Base-by-base conservation (phyloP, 2,113 vertebrate genomes). In the Oncorhynchus mykiss region DNA sequence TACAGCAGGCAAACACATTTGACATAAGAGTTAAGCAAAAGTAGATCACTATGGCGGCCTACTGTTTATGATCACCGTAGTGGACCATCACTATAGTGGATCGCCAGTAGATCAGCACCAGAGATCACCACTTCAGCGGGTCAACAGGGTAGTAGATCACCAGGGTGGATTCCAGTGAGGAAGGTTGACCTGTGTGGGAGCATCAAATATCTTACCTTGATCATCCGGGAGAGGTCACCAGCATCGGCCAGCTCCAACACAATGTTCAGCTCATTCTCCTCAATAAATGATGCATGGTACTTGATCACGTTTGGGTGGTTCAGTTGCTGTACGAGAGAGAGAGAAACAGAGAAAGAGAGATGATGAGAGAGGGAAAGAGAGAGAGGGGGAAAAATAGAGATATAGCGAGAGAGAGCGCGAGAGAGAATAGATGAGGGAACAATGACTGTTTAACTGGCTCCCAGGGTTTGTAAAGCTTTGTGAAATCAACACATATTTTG, bases 241-340 rank as follows among this genome's bases (percentile, higher is more conserved):
- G 97, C 97, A 90, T 99, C 98, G 5, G 97, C 97, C 82, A 99
- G 93, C 88, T 99, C 97, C 94, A 99, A 91, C 68, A 99, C 97
- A 88, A 99, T 99, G 91, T 98, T 99, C 80, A 99, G 93, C 80
- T 99, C 97, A 76, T 99, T 98, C 84, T 99, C 97, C 91, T 99
- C 97, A 85, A 99, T 99, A 91, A 99, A 99, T 64, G 97, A 99
- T n/a, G 96, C 97, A 68, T 97, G 97, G 84, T 98, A 99, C 91
- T 99, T 99, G 89, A 99, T 99, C 82, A 99, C 97, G 90, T 99
- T 99, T 80, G 98, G 95, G 86, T 99, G 97, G 89, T 99, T 99
- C 91, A 99, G 86, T 97, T 98, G 98, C 97, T 99, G 92, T 86
- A 70, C 12, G 88, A 83, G 88, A 84, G 0, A 84, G 0, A 34